Evolutionary conservation across 2,113 vertebrate species (phyloP).

Genomic region (Centropristis striata): DNA sequence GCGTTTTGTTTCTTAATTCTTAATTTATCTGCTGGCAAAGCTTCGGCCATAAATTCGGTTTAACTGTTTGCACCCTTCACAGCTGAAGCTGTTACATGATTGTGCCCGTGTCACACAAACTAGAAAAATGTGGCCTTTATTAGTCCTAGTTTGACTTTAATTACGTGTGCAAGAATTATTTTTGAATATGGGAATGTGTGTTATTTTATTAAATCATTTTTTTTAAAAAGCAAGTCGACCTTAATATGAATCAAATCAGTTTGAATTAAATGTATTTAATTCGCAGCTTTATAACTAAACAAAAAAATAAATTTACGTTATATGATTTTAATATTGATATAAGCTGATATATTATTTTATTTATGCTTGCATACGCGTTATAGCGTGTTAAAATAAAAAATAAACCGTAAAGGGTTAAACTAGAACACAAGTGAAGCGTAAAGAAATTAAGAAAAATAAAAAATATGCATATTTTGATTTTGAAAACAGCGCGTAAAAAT

Average conservation of each 20-base stretch:
- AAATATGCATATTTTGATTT: neutral
- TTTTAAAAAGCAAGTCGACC: neutral
- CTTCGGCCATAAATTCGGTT: neutral
- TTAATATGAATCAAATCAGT: neutral
- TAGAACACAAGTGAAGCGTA: neutral
- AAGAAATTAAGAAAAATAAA: neutral
- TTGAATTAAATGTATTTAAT: neutral
- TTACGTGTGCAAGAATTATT: neutral
- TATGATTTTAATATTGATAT: conserved; percentile 13
- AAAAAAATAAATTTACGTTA: neutral
- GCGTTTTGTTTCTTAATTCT: neutral
- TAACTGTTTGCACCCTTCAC: conserved; percentile 9
- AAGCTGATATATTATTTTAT: neutral
- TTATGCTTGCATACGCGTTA: neutral
- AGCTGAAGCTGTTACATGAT: neutral
- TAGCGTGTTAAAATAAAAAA: neutral
- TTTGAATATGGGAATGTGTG: neutral
- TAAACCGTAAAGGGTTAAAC: neutral
- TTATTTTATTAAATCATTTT: neutral
- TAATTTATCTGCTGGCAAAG: neutral
- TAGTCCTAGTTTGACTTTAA: neutral
- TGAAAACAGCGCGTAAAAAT: neutral
- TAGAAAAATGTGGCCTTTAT: conserved; percentile 6
- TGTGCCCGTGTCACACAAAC: neutral
- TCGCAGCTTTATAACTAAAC: neutral